Evolutionary conservation across 2,888 invertebrate species (phyloP), one percentile per base, ranked within the genome.

Genomic region (Sinodicranocentrus sp.): DNA sequence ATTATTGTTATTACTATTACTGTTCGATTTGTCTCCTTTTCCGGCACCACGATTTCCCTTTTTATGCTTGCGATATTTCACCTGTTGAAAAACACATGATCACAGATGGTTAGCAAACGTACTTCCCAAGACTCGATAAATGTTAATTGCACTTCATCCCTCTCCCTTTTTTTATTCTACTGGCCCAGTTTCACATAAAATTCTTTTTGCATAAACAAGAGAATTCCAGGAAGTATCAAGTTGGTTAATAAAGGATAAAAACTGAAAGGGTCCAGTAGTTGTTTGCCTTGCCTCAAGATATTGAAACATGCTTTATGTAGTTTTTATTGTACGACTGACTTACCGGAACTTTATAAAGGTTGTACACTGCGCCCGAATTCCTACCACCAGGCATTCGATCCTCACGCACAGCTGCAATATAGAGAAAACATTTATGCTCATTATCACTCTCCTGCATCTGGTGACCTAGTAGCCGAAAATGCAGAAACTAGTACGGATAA

Each of bases 341-440:
- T 87, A 89, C 89, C 85, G 89, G 88, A 90, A 94, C 94, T 94
- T 99, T 99, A 93, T 99, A 99, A 89, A 98, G 93, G 92, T 98
- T 99, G 92, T 99, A 99, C 85, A 99, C 98, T 87, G 98, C 98
- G 88, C 98, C 98, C 89, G 98, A 98, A 92, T 99, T 99, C 80
- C 99, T 93, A 73, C 99, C 99, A 52, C 99, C 99, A n/a, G 99
- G 99, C 98, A 99, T 99, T 89, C 99, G 94, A 91, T 99, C 99
- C 91, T 99, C 99, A 89, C 99, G 94, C 85, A 99, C 99, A 90
- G 99, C 99, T 97, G 91, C 43, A 89, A 89, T 75, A 89, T 90
- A 89, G 80, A 71, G 77, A 73, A 59, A 75, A 48, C n/a, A 48
- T n/a, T n/a, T n/a, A n/a, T n/a, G n/a, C n/a, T 61, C 44, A 59